Evolutionary conservation across 1,140 invertebrate genomes (phyloP), one percentile per base, ranked within the genome.

Genomic region (Lerema accius): DNA sequence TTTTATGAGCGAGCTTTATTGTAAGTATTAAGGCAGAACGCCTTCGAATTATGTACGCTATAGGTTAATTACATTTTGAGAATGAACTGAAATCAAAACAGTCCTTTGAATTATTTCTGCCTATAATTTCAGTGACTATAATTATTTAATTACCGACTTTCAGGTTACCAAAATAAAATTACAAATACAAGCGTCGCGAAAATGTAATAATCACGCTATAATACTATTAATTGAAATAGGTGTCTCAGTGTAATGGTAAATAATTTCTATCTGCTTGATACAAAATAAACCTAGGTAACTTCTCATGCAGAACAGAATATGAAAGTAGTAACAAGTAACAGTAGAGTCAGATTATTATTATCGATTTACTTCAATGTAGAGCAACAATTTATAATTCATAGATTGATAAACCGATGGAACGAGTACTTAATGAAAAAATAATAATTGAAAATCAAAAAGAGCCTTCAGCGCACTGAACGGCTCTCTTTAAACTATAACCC

Each of bases 241-340:
- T 23, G 19, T 5, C 2, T 23, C 19, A 23, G 19, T 23, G 5
- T 23, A 23, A 23, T 23, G 5, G 5, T 23, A n/a, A 23, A 23
- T 23, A 23, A 3, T 23, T 3, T 17, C 43, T 1, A 11, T 46
- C n/a, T 13, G 1, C 11, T 7, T 49, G 13, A 13, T 11, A 10
- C n/a, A 23, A 49, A 28, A 14, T 4, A 49, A 49, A 49, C 26
- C 46, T 49, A 49, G 46, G 46, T 49, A 35, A 11, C 46, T 14
- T 49, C 26, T 49, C 46, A 49, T 32, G 46, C 46, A 49, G 46
- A 49, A 49, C 46, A 35, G 26, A 49, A 49, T 49, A 49, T 49
- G 46, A 49, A 49, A 49, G 46, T 49, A 49, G 46, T 14, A 48
- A 48, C 46, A 13, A 14, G 11, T 23, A 48, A 15, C 46, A 32